A percentile compares a stretch with the other conserved stretches of the same genome.
phyloP scores from a whole-genome alignment of 2,888 invertebrate genomes.

The Nipponacmea schrenckii region DNA sequence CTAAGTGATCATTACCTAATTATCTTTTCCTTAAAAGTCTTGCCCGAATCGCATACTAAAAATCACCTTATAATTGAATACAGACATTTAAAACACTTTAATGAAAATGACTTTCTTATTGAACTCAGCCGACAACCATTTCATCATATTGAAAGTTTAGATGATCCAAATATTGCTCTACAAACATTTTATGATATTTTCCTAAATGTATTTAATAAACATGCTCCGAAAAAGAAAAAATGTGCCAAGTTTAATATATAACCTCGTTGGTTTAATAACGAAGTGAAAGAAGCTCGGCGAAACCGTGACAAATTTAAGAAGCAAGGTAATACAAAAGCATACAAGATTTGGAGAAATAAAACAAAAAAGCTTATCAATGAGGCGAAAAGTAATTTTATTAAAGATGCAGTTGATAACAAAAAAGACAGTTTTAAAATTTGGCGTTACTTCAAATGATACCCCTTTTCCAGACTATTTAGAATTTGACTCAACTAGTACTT shows the following conservation, averaged over 20 bases:
- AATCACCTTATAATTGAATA: conserved; percentile 1
- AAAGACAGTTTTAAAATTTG: too few species aligned
- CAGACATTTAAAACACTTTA: neutral
- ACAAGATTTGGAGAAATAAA: neutral
- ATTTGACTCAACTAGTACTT: too few species aligned
- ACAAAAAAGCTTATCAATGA: neutral
- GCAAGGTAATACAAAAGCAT: neutral
- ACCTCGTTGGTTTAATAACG: too few species aligned
- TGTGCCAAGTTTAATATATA: too few species aligned
- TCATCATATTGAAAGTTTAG: neutral
- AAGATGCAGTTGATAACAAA: too few species aligned
- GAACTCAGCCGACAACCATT: neutral
- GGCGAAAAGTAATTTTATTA: too few species aligned
- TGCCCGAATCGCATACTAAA: neutral
- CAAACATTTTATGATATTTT: neutral
- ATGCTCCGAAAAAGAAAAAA: neutral
- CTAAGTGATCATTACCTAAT: neutral
- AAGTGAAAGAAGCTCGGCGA: neutral
- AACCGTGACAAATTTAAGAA: too few species aligned
- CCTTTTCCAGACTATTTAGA: too few species aligned
- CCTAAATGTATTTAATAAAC: neutral
- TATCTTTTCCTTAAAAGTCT: neutral
- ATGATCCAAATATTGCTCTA: neutral
- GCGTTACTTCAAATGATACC: too few species aligned
- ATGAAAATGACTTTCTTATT: neutral